Conservation (phyloP, 2,888 invertebrate species). For the Incurvaria masculella region DNA sequence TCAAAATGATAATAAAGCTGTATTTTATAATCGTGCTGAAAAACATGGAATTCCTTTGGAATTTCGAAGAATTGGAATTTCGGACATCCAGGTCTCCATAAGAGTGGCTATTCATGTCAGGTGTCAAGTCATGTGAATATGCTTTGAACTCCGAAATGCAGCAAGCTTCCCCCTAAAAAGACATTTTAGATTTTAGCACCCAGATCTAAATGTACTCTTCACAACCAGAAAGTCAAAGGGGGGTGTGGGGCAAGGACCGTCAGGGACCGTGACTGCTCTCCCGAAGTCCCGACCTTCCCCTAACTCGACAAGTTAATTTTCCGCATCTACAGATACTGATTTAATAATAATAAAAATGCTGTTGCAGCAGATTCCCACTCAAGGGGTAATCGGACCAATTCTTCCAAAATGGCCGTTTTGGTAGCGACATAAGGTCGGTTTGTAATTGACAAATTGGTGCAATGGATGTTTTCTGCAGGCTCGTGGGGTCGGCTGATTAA, state of each 20-base stretch:
- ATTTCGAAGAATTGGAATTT: too few relatives aligned
- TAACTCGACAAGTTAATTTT: constrained; percentile 25
- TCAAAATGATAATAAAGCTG: too few relatives aligned
- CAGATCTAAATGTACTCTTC: background rate
- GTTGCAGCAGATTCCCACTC: constrained; percentile 21
- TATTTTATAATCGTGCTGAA: too few relatives aligned
- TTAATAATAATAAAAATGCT: constrained; percentile 31
- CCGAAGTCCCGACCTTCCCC: background rate
- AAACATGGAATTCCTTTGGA: too few relatives aligned
- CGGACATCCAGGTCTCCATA: too few relatives aligned
- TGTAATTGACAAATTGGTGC: background rate
- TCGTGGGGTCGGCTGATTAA: constrained; percentile 36
- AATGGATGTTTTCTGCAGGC: background rate
- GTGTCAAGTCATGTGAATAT: too few relatives aligned
- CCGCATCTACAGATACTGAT: constrained; percentile 27
- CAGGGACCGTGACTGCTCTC: background rate
- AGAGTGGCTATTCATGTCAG: too few relatives aligned
- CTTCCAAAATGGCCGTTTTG: background rate
- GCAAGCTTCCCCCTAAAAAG: too few relatives aligned
- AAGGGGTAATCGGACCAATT: background rate
- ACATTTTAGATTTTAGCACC: too few relatives aligned
- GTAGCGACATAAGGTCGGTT: background rate
- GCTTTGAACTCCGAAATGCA: too few relatives aligned
- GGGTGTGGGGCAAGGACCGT: background rate
- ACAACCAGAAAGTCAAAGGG: background rate